These are phyloP conservation scores for Sebastes ruberrimus DNA, from an alignment of 2,797 vertebrate species.

Conservation along the genomic window DNA sequence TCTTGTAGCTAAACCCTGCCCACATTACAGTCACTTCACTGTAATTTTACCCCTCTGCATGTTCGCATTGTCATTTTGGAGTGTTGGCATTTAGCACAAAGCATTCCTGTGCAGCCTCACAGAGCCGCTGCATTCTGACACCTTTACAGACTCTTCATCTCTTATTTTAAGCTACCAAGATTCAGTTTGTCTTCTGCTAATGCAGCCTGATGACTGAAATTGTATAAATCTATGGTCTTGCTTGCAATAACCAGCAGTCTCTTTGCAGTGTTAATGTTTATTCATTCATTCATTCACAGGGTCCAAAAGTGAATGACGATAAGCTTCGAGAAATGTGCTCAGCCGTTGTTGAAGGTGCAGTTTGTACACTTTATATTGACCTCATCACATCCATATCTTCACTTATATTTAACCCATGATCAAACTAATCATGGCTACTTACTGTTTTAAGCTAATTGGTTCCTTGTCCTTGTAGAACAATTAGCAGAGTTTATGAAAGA, in stretches of 20 bases:
- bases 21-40: not conserved
- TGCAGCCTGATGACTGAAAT: not conserved
- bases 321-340: slow-evolving; percentile 83
- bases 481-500: slow-evolving; percentile 82
- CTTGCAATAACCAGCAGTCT: not conserved
- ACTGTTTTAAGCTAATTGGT: not conserved
- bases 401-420: not conserved
- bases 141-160: not conserved
- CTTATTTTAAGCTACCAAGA: not conserved
- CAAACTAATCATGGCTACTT: not conserved
- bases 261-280: not conserved
- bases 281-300: slow-evolving; percentile 61
- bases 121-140: too few relatives aligned
- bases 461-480: slow-evolving; percentile 73
- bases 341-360: slow-evolving; percentile 80
- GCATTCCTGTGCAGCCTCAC: too few relatives aligned
- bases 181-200: not conserved
- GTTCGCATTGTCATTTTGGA: not conserved
- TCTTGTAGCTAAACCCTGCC: not conserved
- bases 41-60: not conserved
- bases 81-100: rapidly evolving
- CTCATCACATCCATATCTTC: not conserved
- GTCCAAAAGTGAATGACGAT: slow-evolving; percentile 79
- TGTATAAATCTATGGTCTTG: not conserved
- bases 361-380: not conserved